Evolutionary conservation across 92 coral and sea anemone genomes (phyloP).

Genomic region (Blastomussa wellsi): DNA sequence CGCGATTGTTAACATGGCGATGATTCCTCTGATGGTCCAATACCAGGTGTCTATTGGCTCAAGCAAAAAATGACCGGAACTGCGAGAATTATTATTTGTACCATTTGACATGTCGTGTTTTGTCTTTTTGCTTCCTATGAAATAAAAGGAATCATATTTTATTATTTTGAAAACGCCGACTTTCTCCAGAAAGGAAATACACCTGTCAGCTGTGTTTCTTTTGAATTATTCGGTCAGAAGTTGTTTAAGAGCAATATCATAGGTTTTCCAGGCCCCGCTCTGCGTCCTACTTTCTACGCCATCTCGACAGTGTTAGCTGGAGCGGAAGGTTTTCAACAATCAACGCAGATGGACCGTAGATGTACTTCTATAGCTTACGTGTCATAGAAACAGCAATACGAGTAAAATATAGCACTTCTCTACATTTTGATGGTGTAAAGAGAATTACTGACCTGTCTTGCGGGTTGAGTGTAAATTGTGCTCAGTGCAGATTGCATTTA

Average conservation of each 20-base stretch:
- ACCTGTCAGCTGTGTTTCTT: conserved; percentile 38
- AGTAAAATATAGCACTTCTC: not conserved
- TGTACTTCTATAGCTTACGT: not conserved
- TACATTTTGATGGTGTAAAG: not conserved
- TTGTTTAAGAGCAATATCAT: not conserved
- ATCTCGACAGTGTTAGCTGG: not conserved
- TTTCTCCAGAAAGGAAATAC: conserved; percentile 2
- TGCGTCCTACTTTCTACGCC: not conserved
- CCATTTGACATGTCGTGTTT: not conserved
- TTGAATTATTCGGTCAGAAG: not conserved
- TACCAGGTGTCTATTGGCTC: conserved; percentile 27
- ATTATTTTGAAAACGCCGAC: not conserved
- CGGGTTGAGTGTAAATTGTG: not conserved
- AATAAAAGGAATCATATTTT: not conserved
- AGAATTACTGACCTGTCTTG: not conserved
- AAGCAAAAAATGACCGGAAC: not conserved
- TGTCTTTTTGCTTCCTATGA: not conserved
- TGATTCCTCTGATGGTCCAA: conserved; percentile 54
- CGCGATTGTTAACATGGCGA: conserved; percentile 47
- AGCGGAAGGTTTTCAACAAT: not conserved
- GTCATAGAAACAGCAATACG: not conserved
- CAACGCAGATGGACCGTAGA: not conserved
- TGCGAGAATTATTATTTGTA: not conserved
- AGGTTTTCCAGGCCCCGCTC: not conserved
- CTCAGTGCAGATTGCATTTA: not conserved